Percentiles rank a stretch among this genome's conserved stretches.
phyloP scores from a whole-genome alignment of 2,888 invertebrate genomes.

The Drosophila multiciliata region DNA sequence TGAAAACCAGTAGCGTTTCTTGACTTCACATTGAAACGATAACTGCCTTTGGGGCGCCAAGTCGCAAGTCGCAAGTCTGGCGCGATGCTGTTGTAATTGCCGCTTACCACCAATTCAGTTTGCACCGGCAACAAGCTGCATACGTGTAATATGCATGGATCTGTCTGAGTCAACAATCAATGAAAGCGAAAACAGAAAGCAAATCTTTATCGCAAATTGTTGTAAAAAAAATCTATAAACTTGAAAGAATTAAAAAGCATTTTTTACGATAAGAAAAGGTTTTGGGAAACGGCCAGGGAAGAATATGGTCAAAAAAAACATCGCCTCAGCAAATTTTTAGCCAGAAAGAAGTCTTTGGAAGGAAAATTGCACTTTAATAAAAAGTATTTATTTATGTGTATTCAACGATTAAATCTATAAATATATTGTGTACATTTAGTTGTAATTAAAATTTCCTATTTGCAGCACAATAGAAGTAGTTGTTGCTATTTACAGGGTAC shows the following conservation, averaged over 20 bases:
- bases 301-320: not conserved
- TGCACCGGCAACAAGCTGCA: conserved; percentile 1
- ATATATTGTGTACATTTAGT: not conserved
- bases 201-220: not conserved
- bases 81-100: conserved; percentile 28
- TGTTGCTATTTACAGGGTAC: conserved; percentile 19
- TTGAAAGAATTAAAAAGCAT: not conserved
- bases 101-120: conserved; percentile 33
- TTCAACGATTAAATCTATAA: not conserved
- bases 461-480: not conserved
- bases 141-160: conserved; percentile 5
- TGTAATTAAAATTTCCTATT: not conserved
- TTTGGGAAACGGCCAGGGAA: not conserved
- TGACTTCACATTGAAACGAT: conserved; percentile 16
- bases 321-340: not conserved
- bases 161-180: not conserved
- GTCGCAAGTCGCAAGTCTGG: not conserved
- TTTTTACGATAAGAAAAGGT: not conserved
- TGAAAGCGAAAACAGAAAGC: not conserved
- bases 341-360: not conserved
- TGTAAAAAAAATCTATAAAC: not conserved
- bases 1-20: conserved; percentile 44
- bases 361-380: not conserved
- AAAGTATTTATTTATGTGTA: not conserved
- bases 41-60: not conserved